phyloP scores from a whole-genome alignment of 2,797 vertebrate genomes.

The Chaetophractus vellerosus region DNA sequence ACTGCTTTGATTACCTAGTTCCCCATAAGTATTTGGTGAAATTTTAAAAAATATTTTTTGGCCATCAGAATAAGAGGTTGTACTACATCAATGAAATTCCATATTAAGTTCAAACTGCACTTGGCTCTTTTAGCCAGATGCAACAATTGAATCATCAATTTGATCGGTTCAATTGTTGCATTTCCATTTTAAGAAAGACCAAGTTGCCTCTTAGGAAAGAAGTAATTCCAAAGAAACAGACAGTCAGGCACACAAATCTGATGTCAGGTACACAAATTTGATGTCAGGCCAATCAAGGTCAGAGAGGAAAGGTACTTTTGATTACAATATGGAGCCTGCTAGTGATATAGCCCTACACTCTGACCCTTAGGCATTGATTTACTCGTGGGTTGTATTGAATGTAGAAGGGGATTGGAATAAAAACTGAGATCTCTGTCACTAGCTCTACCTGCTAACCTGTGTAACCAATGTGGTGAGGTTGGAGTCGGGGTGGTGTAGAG shows the following conservation, averaged over 20 bases:
- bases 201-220: background rate
- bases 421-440: background rate
- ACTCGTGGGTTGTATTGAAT: background rate
- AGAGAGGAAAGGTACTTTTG: background rate
- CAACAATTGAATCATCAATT: background rate
- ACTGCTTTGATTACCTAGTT: background rate
- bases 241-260: background rate
- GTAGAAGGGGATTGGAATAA: background rate
- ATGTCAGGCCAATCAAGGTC: background rate
- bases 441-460: background rate
- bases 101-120: background rate
- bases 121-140: background rate
- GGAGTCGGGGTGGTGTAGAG: too few relatives aligned
- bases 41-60: background rate
- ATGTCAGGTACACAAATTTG: background rate
- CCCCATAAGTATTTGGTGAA: background rate
- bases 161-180: background rate
- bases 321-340: background rate
- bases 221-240: background rate
- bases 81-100: background rate
- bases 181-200: constrained; percentile 25
- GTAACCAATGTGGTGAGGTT: too few relatives aligned
- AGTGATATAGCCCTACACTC: background rate
- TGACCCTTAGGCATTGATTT: background rate
- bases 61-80: background rate